Percentiles rank a stretch among this genome's conserved stretches.
Evolutionary conservation across 2,113 vertebrate species (phyloP).

Genomic region (Orthochromis indermauri): DNA sequence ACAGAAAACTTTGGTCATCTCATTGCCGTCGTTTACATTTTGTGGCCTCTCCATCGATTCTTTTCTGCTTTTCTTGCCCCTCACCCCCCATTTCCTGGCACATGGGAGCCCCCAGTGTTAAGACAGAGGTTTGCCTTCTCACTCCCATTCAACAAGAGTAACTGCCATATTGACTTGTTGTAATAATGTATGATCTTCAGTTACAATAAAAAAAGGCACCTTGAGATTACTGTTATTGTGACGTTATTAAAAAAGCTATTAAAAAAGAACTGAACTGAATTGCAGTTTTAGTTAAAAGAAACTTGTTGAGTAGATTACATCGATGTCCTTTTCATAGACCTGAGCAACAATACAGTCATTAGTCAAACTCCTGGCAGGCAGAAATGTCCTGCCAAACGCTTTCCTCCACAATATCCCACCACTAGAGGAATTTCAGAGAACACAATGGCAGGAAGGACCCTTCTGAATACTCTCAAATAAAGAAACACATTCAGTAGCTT

Average conservation of each 20-base stretch:
- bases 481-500: background rate
- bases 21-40: background rate
- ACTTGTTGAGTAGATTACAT: background rate
- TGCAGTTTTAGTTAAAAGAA: background rate
- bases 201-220: background rate
- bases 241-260: background rate
- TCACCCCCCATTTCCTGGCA: fast-evolving
- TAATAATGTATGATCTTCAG: background rate
- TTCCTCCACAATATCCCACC: background rate
- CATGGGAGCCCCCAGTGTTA: background rate
- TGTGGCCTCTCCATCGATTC: background rate
- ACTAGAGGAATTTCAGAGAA: constrained; percentile 2
- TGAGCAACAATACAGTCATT: constrained; percentile 35
- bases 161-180: fast-evolving
- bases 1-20: fast-evolving
- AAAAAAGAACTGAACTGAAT: background rate
- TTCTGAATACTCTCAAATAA: background rate
- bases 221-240: background rate
- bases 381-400: constrained; percentile 34
- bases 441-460: constrained; percentile 60
- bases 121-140: background rate
- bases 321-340: background rate
- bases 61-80: background rate
- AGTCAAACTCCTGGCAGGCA: constrained; percentile 2
- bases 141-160: background rate